A percentile compares a stretch with the other conserved stretches of the same genome.
Evolutionary conservation across 2,888 invertebrate species (phyloP).

Genomic region (Onchidella celtica): DNA sequence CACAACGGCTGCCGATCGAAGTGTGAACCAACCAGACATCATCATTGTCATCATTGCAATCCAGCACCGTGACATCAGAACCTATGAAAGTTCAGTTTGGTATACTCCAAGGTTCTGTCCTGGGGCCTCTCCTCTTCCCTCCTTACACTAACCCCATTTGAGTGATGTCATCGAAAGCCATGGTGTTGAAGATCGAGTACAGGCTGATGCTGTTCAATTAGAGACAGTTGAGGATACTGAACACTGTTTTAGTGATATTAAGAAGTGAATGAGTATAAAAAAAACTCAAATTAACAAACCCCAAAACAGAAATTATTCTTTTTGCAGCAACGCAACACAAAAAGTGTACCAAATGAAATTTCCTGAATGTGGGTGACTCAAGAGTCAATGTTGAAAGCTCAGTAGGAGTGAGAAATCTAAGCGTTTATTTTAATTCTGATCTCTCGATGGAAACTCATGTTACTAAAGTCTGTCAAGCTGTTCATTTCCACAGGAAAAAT

Average conservation of each 20-base stretch:
- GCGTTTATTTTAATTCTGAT: background rate
- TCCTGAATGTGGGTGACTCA: background rate
- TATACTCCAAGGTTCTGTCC: background rate
- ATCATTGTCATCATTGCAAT: background rate
- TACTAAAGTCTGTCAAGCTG: background rate
- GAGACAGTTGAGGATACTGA: background rate
- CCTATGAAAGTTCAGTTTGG: background rate
- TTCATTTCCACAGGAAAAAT: background rate
- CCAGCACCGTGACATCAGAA: background rate
- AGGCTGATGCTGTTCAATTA: background rate
- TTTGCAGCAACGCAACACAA: background rate
- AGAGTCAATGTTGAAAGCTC: background rate
- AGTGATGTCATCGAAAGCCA: background rate
- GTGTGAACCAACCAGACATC: background rate
- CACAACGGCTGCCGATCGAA: background rate
- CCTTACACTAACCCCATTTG: background rate
- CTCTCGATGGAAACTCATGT: background rate
- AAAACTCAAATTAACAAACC: background rate
- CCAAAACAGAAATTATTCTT: background rate
- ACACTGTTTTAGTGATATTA: background rate
- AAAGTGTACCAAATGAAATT: background rate
- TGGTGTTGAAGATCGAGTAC: background rate
- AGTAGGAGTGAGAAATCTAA: background rate
- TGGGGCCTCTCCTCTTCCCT: background rate
- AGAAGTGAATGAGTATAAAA: background rate